A percentile compares a stretch with the other conserved stretches of the same genome.
phyloP scores from a whole-genome alignment of 2,113 vertebrate species.

The Uropsilus gracilis region DNA sequence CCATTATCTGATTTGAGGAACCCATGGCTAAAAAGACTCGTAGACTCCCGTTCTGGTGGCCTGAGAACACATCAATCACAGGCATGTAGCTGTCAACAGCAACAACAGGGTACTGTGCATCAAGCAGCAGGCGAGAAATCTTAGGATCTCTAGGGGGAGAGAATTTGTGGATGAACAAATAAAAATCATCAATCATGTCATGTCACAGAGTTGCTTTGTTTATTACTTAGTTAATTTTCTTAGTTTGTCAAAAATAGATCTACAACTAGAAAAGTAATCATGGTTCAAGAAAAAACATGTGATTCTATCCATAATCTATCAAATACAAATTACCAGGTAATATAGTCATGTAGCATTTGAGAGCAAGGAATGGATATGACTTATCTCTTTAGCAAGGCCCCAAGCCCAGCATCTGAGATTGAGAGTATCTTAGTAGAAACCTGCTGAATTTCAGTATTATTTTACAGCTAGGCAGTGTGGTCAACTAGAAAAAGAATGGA shows the following conservation, averaged over 20 bases:
- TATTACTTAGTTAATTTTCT: slow-evolving; percentile 48
- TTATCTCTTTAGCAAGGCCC: not conserved
- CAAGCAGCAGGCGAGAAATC: slow-evolving; percentile 90
- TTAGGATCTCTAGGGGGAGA: slow-evolving; percentile 88
- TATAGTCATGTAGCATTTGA: not conserved
- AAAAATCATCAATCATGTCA: slow-evolving; percentile 23
- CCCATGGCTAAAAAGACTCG: slow-evolving; percentile 95
- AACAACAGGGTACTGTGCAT: slow-evolving; percentile 94
- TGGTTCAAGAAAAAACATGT: slow-evolving; percentile 15
- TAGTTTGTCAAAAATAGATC: slow-evolving; percentile 41
- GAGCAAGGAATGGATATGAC: not conserved
- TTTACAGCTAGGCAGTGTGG: not conserved
- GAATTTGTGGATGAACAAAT: slow-evolving; percentile 43
- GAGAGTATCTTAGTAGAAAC: not conserved
- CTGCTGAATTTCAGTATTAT: slow-evolving; percentile 15
- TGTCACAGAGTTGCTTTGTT: not conserved
- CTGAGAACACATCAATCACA: slow-evolving; percentile 92
- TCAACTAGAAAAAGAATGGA: not conserved
- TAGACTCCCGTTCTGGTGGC: slow-evolving; percentile 89
- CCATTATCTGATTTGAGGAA: slow-evolving; percentile 89
- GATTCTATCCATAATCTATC: not conserved
- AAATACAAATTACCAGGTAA: slow-evolving; percentile 53
- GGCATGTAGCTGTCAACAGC: slow-evolving; percentile 94
- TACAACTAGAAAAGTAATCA: slow-evolving; percentile 41
- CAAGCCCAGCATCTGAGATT: not conserved